Percentiles rank a stretch among this genome's conserved stretches.
phyloP scores from a whole-genome alignment of 2,888 invertebrate species.

The Celastrina argiolus region DNA sequence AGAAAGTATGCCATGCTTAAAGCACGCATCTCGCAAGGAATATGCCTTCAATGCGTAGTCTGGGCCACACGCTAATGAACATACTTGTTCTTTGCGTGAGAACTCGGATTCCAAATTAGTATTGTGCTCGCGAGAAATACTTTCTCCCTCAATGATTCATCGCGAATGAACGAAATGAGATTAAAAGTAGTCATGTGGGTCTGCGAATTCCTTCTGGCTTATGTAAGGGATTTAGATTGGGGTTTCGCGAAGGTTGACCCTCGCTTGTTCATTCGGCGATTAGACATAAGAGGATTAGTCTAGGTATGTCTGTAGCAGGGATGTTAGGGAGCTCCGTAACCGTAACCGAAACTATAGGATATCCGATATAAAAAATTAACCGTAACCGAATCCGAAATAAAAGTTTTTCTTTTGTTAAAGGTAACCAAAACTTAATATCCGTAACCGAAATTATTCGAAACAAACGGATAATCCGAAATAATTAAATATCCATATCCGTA shows the following conservation, averaged over 20 bases:
- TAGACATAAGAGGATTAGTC: not conserved
- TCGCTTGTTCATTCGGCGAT: not conserved
- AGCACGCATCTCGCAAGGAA: not conserved
- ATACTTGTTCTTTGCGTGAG: not conserved
- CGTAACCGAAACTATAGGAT: no score
- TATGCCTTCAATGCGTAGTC: not conserved
- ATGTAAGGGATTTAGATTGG: not conserved
- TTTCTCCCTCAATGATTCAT: slow-evolving; percentile 1
- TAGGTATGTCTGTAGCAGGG: no score
- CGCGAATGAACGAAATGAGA: not conserved
- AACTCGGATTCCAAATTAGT: not conserved
- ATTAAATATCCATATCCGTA: no score
- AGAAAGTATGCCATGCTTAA: not conserved
- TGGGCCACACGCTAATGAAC: not conserved
- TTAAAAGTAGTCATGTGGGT: not conserved
- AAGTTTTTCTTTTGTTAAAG: no score
- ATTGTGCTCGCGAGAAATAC: not conserved
- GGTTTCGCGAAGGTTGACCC: not conserved
- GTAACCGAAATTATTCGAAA: no score
- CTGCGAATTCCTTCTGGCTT: not conserved
- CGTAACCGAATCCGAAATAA: no score
- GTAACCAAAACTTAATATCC: no score
- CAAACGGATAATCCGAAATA: no score
- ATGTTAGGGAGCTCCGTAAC: no score
- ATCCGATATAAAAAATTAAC: no score